Conservation (phyloP, 2,113 vertebrate species). For the Ariopsis seemanni region DNA sequence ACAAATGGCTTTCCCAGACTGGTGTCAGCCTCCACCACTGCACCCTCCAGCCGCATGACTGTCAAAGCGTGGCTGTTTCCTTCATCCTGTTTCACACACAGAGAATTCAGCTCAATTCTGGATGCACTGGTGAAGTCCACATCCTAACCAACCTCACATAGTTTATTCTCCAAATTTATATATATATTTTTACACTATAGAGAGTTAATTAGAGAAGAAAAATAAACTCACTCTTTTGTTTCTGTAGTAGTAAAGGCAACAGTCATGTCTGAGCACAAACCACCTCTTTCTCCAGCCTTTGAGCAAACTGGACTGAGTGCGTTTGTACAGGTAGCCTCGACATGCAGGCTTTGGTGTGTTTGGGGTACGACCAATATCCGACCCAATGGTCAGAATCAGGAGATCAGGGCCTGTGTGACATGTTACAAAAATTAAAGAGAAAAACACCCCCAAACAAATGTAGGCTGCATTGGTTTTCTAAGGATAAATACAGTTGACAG, state of each 20-base stretch:
- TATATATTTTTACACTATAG: no score
- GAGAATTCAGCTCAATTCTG: neutral
- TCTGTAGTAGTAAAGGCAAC: conserved; percentile 84
- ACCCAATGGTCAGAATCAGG: conserved; percentile 83
- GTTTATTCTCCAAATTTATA: neutral
- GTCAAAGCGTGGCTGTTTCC: conserved; percentile 77
- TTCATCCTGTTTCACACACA: conserved; percentile 77
- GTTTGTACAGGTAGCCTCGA: conserved; percentile 86
- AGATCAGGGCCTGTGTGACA: conserved; percentile 78
- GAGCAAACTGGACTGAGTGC: conserved; percentile 81
- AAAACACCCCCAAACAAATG: neutral
- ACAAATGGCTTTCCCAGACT: conserved; percentile 88
- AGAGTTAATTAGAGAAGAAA: neutral
- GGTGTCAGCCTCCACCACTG: conserved; percentile 77
- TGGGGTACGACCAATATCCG: conserved; percentile 83
- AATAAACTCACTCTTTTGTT: conserved; percentile 81
- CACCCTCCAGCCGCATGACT: conserved; percentile 82
- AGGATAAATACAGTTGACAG: neutral
- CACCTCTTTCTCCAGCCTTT: conserved; percentile 94
- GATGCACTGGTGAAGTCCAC: neutral
- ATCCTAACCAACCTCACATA: neutral
- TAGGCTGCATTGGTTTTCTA: neutral
- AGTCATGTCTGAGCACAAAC: conserved; percentile 86
- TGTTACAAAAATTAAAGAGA: neutral
- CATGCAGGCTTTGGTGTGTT: conserved; percentile 83